These are phyloP conservation scores for Mya arenaria DNA, from an alignment of 1,140 invertebrate genomes.

Conservation along the genomic window DNA sequence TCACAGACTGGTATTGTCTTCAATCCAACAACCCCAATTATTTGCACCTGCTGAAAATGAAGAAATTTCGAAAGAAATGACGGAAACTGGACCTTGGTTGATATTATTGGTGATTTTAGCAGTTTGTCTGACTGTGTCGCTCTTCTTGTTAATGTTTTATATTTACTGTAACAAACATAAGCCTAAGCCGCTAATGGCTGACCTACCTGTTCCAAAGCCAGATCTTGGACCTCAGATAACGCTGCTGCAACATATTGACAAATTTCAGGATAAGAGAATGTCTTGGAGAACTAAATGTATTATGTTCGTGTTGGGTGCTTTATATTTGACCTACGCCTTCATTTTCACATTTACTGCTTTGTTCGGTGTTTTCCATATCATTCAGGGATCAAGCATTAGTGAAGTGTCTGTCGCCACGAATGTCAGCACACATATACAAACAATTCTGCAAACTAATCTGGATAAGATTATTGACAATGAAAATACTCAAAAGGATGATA, in stretches of 20 bases:
- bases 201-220: conserved; percentile 42
- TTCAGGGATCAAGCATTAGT: conserved; percentile 58
- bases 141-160: conserved; percentile 52
- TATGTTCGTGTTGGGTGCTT: conserved; percentile 57
- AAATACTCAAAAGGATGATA: conserved; percentile 57
- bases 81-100: conserved; percentile 62
- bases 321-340: conserved; percentile 72
- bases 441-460: conserved; percentile 59
- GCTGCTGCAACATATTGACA: conserved; percentile 52
- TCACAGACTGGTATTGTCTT: conserved; percentile 67
- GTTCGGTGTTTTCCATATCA: conserved; percentile 66
- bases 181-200: conserved; percentile 1
- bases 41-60: neutral
- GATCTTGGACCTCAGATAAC: conserved; percentile 43
- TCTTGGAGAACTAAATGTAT: conserved; percentile 51
- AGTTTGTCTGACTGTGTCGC: conserved; percentile 51
- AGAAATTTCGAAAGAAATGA: neutral
- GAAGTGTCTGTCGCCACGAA: conserved; percentile 63
- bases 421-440: conserved; percentile 62
- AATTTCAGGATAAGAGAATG: conserved; percentile 37
- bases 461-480: conserved; percentile 64
- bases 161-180: conserved; percentile 31
- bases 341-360: conserved; percentile 72
- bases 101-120: conserved; percentile 62
- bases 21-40: conserved; percentile 56